Conservation (phyloP, 2,113 vertebrate genomes). For the human (Homo sapiens) region GRCh38 chr1:39842501-39843000, state of each 20-base stretch:
- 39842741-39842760: constrained; percentile 8
- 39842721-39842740: neutral
- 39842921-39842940: constrained; percentile 78
- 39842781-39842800: constrained; percentile 29
- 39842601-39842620: neutral
- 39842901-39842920: constrained; percentile 55
- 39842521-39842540: neutral
- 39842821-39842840: constrained; percentile 34
- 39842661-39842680: constrained; percentile 38
- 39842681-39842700: constrained; percentile 6
- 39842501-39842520: neutral
- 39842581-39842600: neutral
- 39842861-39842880: constrained; percentile 41
- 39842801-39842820: constrained; percentile 56
- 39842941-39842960: constrained; percentile 76
- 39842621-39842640: neutral
- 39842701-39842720: constrained; percentile 24
- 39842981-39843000: constrained; percentile 77
- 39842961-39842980: constrained; percentile 73
- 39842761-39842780: constrained; percentile 45
- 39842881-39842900: constrained; percentile 45
- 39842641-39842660: neutral
- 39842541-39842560: neutral
- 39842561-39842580: neutral
- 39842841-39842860: constrained; percentile 67